phyloP scores from a whole-genome alignment of 2,797 vertebrate genomes.

The Loris lydekkerianus region DNA sequence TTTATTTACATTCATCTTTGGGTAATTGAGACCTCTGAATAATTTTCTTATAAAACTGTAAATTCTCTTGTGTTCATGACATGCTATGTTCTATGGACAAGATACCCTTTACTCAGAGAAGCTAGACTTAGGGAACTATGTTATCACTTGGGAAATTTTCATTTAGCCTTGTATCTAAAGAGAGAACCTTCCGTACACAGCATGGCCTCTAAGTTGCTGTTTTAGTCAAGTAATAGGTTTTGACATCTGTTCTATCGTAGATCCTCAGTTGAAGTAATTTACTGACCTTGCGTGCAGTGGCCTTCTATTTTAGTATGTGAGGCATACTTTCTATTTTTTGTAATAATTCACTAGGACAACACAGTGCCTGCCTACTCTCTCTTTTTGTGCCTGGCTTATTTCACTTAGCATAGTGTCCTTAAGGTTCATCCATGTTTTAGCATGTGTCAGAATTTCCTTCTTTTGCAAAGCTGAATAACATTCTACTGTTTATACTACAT shows the following conservation, averaged over 20 bases:
- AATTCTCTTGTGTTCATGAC: neutral
- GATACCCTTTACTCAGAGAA: neutral
- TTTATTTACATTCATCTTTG: neutral
- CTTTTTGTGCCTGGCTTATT: neutral
- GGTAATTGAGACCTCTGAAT: neutral
- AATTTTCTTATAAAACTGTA: neutral
- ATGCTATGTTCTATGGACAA: neutral
- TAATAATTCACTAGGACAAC: slow-evolving; percentile 20
- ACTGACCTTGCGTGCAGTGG: neutral
- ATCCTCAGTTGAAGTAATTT: neutral
- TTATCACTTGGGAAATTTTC: slow-evolving; percentile 37
- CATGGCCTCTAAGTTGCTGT: neutral
- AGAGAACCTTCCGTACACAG: neutral
- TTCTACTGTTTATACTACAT: neutral
- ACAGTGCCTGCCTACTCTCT: neutral
- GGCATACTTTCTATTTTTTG: neutral
- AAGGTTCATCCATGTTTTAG: neutral
- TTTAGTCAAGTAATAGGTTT: slow-evolving; percentile 41
- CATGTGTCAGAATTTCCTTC: neutral
- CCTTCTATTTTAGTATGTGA: slow-evolving; percentile 19
- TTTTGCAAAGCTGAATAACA: neutral
- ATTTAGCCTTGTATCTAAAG: neutral
- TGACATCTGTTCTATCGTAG: neutral
- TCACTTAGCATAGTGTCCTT: neutral
- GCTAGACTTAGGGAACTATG: neutral